Conservation (phyloP, 2,888 invertebrate genomes). For the Drosophila anomalata region DNA sequence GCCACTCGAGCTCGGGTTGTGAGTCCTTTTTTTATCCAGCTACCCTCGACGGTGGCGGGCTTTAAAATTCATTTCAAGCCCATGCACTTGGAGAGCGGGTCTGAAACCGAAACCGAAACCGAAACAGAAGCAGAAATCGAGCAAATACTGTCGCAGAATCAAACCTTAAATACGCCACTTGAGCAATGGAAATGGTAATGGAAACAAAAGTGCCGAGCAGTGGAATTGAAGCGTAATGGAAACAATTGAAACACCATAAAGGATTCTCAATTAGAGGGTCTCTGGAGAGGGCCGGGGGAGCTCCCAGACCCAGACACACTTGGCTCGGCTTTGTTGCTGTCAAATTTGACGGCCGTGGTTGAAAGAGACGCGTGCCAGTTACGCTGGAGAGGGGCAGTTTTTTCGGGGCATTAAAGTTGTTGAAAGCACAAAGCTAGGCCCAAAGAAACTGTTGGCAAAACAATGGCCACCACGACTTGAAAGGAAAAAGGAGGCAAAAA, state of each 20-base stretch:
- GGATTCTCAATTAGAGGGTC: slow-evolving; percentile 78
- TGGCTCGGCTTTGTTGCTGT: slow-evolving; percentile 64
- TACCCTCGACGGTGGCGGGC: slow-evolving; percentile 36
- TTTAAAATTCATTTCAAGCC: slow-evolving; percentile 49
- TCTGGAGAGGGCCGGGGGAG: slow-evolving; percentile 14
- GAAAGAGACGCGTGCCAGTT: slow-evolving; percentile 72
- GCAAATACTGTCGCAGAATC: slow-evolving; percentile 81
- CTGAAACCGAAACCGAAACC: slow-evolving; percentile 15
- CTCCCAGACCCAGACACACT: slow-evolving; percentile 33
- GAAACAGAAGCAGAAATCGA: slow-evolving; percentile 32
- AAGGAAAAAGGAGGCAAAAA: slow-evolving; percentile 7
- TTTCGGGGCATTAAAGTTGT: slow-evolving; percentile 62
- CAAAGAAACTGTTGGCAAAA: slow-evolving; percentile 43
- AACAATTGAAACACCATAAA: slow-evolving; percentile 81
- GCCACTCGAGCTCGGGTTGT: slow-evolving; percentile 60
- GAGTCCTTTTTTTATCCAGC: slow-evolving; percentile 49
- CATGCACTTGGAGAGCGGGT: slow-evolving; percentile 20
- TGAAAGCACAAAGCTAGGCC: slow-evolving; percentile 52
- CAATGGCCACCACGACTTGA: slow-evolving; percentile 44
- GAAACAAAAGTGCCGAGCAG: slow-evolving; percentile 70
- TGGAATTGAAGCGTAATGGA: slow-evolving; percentile 79
- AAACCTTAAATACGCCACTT: slow-evolving; percentile 82
- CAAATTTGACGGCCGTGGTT: slow-evolving; percentile 81
- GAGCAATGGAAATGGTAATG: slow-evolving; percentile 66
- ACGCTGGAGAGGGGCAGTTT: slow-evolving; percentile 41